Evolutionary conservation across 2,888 invertebrate species (phyloP), one percentile per base, ranked within the genome.

Genomic region (Acanthococcus lagerstroemiae): DNA sequence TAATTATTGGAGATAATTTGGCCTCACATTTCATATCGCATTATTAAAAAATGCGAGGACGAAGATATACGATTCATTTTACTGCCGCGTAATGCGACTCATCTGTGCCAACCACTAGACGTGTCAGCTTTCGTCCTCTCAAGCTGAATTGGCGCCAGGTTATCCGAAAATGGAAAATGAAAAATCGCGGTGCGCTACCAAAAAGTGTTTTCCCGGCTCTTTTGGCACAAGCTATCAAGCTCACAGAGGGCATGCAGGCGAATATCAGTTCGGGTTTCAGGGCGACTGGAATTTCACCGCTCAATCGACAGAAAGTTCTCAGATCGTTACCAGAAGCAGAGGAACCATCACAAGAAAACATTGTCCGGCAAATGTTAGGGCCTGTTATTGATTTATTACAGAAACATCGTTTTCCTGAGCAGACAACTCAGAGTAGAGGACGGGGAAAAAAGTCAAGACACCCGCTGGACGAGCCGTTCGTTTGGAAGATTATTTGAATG

Each of bases 1-100:
- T 74, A n/a, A 46, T 76, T 54, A 73, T 76, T 58, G 75, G 76
- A 9, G 74, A 76, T 67, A 73, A 6, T 69, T 56, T 56, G n/a
- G 27, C 27, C 6, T 19, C 30, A 17, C n/a, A 56, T 56, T n/a
- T 56, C 30, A 22, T 56, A 19, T 19, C 17, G 17, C 6, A 25
- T 56, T 30, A 30, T 56, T 30, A 7, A 56, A 30, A 26, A 30
- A 30, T 25, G n/a, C 19, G 26, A 30, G 5, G 15, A 56, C 12
- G 37, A 56, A 30, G 37, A 24, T 15, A 54, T 54, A 24, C 54
- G n/a, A 7, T 54, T 54, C 15, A n/a, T 55, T 55, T 55, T 55
- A 15, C 26, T 55, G n/a, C 55, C 55, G 19, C 55, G 24, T 54
- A 55, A 55, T 55, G 12, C 15, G 4, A 55, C 27, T 1, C 25